These are phyloP conservation scores for Neomorphus geoffroyi DNA, from an alignment of 2,797 vertebrate species.

Conservation along the genomic window DNA sequence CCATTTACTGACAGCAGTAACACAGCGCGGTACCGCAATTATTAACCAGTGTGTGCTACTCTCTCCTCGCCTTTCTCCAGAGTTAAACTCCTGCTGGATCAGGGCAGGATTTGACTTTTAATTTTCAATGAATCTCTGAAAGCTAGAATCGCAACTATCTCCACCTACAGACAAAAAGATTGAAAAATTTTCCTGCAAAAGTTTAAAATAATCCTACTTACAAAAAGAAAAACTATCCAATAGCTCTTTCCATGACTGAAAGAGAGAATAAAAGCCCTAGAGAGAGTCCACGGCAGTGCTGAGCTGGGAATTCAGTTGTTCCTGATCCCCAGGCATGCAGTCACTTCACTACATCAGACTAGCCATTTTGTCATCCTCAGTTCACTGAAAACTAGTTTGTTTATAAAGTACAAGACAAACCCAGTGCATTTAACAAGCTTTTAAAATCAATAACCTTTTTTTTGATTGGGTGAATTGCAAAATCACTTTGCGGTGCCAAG, in stretches of 20 bases:
- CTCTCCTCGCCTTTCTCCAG: neutral
- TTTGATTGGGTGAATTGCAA: conserved; percentile 37
- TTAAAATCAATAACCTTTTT: conserved; percentile 30
- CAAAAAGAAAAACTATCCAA: conserved; percentile 25
- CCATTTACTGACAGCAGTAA: neutral
- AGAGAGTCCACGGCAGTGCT: conserved; percentile 28
- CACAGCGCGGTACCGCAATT: neutral
- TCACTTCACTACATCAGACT: conserved; percentile 16
- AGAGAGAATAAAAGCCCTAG: conserved; percentile 47
- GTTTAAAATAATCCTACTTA: conserved; percentile 28
- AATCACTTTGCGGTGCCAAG: conserved; percentile 9
- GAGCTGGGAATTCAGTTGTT: conserved; percentile 61
- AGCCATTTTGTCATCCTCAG: conserved; percentile 16
- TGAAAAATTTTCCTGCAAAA: conserved; percentile 13
- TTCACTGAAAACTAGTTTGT: conserved; percentile 22
- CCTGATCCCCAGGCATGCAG: conserved; percentile 51
- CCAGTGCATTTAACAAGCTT: conserved; percentile 19
- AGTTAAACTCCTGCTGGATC: neutral
- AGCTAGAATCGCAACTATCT: neutral
- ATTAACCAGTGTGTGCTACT: neutral
- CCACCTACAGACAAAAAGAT: neutral
- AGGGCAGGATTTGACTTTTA: neutral
- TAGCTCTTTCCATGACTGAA: neutral
- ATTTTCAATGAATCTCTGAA: neutral
- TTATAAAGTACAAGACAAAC: conserved; percentile 25